A percentile compares a stretch with the other conserved stretches of the same genome.
Conservation (phyloP, 2,888 invertebrate genomes). For the Dynastes tityus region DNA sequence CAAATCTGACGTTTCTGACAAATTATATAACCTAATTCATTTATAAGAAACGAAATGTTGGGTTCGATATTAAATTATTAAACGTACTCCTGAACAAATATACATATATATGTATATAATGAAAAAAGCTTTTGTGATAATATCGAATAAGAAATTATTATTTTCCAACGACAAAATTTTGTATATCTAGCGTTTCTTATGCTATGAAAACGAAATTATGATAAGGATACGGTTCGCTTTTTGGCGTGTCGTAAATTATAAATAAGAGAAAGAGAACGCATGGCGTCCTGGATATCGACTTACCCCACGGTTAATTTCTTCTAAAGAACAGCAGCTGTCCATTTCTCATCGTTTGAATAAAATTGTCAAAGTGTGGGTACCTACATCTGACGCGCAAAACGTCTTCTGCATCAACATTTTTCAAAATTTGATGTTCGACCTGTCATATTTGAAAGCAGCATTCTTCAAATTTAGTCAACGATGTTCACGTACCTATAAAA, state of each 20-base stretch:
- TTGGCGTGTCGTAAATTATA: neutral
- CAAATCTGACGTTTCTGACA: too few species aligned
- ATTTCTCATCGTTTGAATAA: slow-evolving; percentile 17
- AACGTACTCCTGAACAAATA: too few species aligned
- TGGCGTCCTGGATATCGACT: neutral
- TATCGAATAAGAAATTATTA: neutral
- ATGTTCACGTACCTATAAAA: too few species aligned
- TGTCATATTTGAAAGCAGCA: too few species aligned
- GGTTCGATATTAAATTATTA: too few species aligned
- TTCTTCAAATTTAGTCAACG: too few species aligned
- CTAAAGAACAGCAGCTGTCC: slow-evolving; percentile 12
- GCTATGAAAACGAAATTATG: neutral
- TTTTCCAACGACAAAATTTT: too few species aligned
- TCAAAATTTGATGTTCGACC: too few species aligned
- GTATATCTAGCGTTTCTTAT: neutral
- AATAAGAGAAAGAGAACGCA: neutral
- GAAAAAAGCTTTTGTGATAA: neutral
- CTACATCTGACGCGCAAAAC: neutral
- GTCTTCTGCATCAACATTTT: too few species aligned
- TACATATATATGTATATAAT: neutral
- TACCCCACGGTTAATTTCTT: slow-evolving; percentile 25
- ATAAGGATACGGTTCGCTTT: neutral
- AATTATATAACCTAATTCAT: too few species aligned
- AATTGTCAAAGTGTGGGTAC: slow-evolving; percentile 6
- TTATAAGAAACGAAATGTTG: too few species aligned